These are phyloP conservation scores for Dione vanillae DNA, from an alignment of 2,888 invertebrate species.

Conservation along the genomic window DNA sequence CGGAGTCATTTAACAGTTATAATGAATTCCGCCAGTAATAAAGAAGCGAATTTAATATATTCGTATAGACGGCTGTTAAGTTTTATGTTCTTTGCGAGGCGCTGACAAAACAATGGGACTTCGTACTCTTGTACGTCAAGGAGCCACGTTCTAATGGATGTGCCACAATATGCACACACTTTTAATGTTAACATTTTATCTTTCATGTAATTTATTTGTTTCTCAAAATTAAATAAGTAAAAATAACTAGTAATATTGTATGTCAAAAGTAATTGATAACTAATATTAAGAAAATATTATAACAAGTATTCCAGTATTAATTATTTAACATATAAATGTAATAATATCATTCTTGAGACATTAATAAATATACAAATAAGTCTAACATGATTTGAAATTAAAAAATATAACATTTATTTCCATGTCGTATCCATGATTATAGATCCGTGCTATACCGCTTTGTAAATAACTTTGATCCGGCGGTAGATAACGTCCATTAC, in stretches of 20 bases:
- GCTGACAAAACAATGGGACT: constrained; percentile 58
- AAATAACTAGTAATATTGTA: too few species aligned
- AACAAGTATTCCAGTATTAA: too few species aligned
- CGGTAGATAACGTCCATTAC: constrained; percentile 65
- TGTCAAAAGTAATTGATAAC: too few species aligned
- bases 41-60: constrained; percentile 71
- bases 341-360: too few species aligned
- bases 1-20: constrained; percentile 73
- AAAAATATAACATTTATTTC: neutral
- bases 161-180: constrained; percentile 19
- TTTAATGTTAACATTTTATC: too few species aligned
- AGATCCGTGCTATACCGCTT: constrained; percentile 61
- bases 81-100: constrained; percentile 57
- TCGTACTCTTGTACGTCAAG: constrained; percentile 45
- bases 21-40: constrained; percentile 74
- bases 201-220: too few species aligned
- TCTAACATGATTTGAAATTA: neutral
- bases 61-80: constrained; percentile 62
- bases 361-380: too few species aligned
- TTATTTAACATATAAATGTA: too few species aligned
- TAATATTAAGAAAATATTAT: too few species aligned
- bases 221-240: too few species aligned
- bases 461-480: constrained; percentile 66
- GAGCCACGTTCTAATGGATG: constrained; percentile 47
- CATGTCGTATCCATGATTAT: constrained; percentile 49